Conservation (phyloP, 2,797 vertebrate species). For the Galaxias olidus region DNA sequence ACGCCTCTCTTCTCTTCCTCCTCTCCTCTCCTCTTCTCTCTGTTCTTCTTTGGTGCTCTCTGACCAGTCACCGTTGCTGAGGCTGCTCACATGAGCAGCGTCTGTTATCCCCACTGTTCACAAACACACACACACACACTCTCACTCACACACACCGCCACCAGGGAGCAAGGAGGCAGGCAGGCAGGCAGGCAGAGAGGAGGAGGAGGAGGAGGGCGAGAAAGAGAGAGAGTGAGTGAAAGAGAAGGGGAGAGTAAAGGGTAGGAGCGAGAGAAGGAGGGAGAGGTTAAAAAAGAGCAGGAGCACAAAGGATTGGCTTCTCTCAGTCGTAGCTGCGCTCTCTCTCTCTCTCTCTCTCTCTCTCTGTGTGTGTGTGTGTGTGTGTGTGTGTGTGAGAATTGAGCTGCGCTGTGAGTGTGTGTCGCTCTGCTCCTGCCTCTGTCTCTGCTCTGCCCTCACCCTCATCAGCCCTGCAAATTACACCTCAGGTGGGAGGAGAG, state of each 20-base stretch:
- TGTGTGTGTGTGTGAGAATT: constrained; percentile 50
- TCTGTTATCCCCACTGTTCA: constrained; percentile 77
- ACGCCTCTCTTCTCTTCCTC: constrained; percentile 32
- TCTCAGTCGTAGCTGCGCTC: constrained; percentile 56
- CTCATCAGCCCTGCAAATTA: constrained; percentile 89
- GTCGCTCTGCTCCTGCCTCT: constrained; percentile 69
- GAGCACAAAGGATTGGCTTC: constrained; percentile 74
- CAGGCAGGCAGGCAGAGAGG: background rate
- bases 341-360: constrained; percentile 32
- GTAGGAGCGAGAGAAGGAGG: constrained; percentile 53
- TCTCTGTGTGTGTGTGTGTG: constrained; percentile 11
- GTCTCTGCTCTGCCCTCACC: constrained; percentile 71
- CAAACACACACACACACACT: constrained; percentile 59
- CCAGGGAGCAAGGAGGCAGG: constrained; percentile 51
- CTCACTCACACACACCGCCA: constrained; percentile 37
- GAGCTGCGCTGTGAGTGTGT: constrained; percentile 55
- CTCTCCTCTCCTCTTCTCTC: constrained; percentile 24
- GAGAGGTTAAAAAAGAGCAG: constrained; percentile 68
- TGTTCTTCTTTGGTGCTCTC: constrained; percentile 52
- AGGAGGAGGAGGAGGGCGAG: constrained; percentile 15
- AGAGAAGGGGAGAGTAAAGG: constrained; percentile 36
- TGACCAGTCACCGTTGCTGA: constrained; percentile 70
- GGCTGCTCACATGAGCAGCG: constrained; percentile 79
- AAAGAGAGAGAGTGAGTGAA: background rate
- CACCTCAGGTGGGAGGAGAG: constrained; percentile 83